phyloP scores from a whole-genome alignment of 2,888 invertebrate species.

The Elegia similella region DNA sequence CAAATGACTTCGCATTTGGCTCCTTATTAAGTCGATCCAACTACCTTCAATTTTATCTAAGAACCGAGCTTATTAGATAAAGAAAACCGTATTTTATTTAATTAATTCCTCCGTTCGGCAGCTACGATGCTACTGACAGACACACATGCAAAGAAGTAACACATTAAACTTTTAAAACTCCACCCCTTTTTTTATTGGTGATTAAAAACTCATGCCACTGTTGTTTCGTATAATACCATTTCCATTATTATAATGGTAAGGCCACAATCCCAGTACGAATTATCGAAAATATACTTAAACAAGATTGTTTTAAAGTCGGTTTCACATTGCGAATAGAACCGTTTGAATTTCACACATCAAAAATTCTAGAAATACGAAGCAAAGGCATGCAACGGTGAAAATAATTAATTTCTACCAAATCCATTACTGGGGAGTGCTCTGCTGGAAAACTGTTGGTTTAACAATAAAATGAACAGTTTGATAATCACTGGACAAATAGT shows the following conservation, averaged over 20 bases:
- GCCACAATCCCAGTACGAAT: constrained; percentile 18
- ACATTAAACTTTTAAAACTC: no score
- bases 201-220: not conserved
- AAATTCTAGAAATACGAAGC: constrained; percentile 50
- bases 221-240: not conserved
- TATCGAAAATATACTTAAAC: constrained; percentile 28
- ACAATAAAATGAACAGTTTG: constrained; percentile 43
- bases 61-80: no score
- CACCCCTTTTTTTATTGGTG: not conserved
- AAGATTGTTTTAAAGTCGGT: constrained; percentile 24
- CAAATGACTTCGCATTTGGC: no score
- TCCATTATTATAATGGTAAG: constrained; percentile 17
- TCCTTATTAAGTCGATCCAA: no score
- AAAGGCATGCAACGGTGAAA: constrained; percentile 46
- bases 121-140: no score
- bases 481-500: constrained; percentile 26
- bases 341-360: constrained; percentile 56
- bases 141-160: no score
- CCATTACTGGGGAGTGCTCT: constrained; percentile 60
- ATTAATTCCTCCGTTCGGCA: no score
- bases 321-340: constrained; percentile 20
- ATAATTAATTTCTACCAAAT: constrained; percentile 66
- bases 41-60: no score
- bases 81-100: no score
- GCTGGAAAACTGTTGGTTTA: constrained; percentile 49